Percentiles rank a stretch among this genome's conserved stretches.
Evolutionary conservation across 1,140 invertebrate species (phyloP).

Genomic region (Drosophila triauraria): DNA sequence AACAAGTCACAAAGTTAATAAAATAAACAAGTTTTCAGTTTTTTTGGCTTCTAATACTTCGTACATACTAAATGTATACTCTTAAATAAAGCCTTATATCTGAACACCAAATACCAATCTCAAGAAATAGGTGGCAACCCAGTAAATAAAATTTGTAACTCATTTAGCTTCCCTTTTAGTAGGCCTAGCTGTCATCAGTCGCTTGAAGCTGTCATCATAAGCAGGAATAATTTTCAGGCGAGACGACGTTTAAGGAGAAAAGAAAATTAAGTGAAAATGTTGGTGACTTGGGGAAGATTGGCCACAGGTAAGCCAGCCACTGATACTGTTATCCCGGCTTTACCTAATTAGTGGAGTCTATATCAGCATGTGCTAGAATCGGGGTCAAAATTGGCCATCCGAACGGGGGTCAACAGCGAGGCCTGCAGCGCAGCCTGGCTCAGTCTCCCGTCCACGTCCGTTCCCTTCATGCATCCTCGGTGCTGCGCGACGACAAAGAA

Average conservation of each 20-base stretch:
- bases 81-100: too few relatives aligned
- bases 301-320: conserved; percentile 10
- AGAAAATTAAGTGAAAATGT: neutral
- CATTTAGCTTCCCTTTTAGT: too few relatives aligned
- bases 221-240: conserved; percentile 4
- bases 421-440: neutral
- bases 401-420: neutral
- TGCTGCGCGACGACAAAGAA: conserved; percentile 8
- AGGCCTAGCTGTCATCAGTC: neutral
- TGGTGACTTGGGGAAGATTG: conserved; percentile 17
- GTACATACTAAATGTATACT: too few relatives aligned
- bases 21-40: too few relatives aligned
- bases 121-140: neutral
- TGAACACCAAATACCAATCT: too few relatives aligned
- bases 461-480: conserved; percentile 3
- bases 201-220: neutral
- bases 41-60: conserved; percentile 4
- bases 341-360: neutral
- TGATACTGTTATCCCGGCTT: neutral
- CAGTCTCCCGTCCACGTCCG: neutral
- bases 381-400: conserved; percentile 5
- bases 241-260: neutral
- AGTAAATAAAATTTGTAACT: neutral
- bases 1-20: too few relatives aligned
- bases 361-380: conserved; percentile 17